phyloP scores from a whole-genome alignment of 1,140 invertebrate genomes.

The Cydia amplana region DNA sequence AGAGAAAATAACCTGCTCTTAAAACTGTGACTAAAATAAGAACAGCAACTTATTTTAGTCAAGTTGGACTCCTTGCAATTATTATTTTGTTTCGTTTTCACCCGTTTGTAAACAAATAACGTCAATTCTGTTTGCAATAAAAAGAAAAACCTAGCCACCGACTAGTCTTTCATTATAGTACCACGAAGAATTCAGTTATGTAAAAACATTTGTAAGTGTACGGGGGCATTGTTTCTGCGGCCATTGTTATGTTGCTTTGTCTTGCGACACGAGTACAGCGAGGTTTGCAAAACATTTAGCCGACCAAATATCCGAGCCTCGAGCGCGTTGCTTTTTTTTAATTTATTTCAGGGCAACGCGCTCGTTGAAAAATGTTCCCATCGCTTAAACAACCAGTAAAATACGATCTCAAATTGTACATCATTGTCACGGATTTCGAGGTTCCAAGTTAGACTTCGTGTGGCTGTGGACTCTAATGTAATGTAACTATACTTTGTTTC shows the following conservation, averaged over 20 bases:
- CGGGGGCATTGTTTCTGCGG: constrained; percentile 58
- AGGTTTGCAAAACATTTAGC: constrained; percentile 58
- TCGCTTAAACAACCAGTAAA: neutral
- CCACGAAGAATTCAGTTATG: constrained; percentile 26
- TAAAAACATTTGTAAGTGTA: constrained; percentile 43
- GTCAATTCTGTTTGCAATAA: neutral
- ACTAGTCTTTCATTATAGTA: neutral
- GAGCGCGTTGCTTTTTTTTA: neutral
- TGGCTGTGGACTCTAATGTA: too few species aligned
- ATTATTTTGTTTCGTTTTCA: neutral
- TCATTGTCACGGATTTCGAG: constrained; percentile 33
- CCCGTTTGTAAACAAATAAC: neutral
- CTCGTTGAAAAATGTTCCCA: too few species aligned
- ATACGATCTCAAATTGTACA: neutral
- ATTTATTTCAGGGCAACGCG: too few species aligned
- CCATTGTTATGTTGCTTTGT: constrained; percentile 62
- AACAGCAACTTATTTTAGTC: neutral
- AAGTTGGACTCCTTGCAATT: neutral
- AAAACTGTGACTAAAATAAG: too few species aligned
- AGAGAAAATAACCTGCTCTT: neutral
- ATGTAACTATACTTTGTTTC: constrained; percentile 20
- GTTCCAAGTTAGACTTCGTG: constrained; percentile 34
- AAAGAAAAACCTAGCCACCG: neutral
- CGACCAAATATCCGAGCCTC: constrained; percentile 9
- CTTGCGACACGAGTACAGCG: constrained; percentile 58